Base-by-base conservation (phyloP, 2,888 invertebrate genomes). In the Cephalotes varians region DNA sequence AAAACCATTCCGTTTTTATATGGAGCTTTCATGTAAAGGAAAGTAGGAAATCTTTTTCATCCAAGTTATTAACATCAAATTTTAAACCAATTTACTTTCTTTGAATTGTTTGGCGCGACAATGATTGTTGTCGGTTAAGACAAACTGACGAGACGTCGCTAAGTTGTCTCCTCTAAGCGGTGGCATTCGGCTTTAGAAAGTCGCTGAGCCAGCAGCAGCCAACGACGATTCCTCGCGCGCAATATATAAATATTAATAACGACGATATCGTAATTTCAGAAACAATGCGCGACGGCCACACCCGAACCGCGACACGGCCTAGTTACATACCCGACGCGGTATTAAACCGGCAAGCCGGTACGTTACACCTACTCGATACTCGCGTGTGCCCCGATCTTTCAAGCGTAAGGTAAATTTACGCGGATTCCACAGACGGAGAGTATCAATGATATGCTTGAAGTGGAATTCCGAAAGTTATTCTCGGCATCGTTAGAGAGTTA, bases 221-320 rank as follows among this genome's bases (percentile, higher is more conserved):
- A 58, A 18, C 67, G 79, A 82, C 73, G 84, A 87, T 81, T 76
- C 81, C 60, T 62, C 34, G 65, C 34, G 62, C 81, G 77, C 81
- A 74, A 87, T 85, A 82, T 88, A 91, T 91, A 92, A 91, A 91
- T 91, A 92, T 91, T 91, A 92, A 91, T 91, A 92, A 91, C 90
- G 86, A 89, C 90, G 87, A 91, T 91, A 92, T 91, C 89, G 89
- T 91, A 91, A 92, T 91, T 90, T 91, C 86, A 83, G 89, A 88
- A 90, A 92, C 92, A 92, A 92, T 92, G 88, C 90, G 89, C 84
- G 77, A 85, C 85, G 84, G 91, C 90, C 92, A 91, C 92, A 91
- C 92, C 92, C 91, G 90, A 87, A 90, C 83, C 76, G 79, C 86
- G 74, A 82, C 85, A 56, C 85, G 86, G 77, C 90, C 88, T 85